Conservation (phyloP, 2,113 vertebrate species). For the Mustela nigripes region DNA sequence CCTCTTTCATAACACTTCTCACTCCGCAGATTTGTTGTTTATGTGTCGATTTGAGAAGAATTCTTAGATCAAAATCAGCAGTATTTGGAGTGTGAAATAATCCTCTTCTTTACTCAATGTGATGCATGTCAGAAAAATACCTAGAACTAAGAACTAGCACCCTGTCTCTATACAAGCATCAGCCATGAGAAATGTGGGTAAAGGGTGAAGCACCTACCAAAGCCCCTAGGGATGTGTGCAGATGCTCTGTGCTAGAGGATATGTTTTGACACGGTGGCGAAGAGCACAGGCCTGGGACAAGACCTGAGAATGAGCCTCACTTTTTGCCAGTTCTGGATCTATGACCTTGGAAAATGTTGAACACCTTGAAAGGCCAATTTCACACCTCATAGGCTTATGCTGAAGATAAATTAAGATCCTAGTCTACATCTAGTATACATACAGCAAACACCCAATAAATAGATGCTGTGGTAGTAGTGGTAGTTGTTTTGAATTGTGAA, state of each 20-base stretch:
- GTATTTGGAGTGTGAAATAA: conserved; percentile 3
- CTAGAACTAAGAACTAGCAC: background rate
- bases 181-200: background rate
- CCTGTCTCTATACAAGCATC: background rate
- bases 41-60: background rate
- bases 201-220: background rate
- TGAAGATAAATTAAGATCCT: background rate
- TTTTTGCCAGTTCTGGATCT: background rate
- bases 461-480: no score
- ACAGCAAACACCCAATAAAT: background rate
- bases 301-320: background rate
- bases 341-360: background rate
- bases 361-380: background rate
- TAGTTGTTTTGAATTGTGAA: background rate
- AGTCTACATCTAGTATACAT: background rate
- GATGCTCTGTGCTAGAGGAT: background rate
- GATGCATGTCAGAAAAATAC: background rate
- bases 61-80: background rate
- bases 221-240: background rate
- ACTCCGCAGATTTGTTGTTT: background rate
- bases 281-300: background rate
- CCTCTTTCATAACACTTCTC: background rate
- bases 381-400: background rate
- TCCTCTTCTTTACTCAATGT: background rate
- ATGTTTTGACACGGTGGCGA: no score